phyloP scores from a whole-genome alignment of 2,113 vertebrate genomes.

The Micronycteris hirsuta region DNA sequence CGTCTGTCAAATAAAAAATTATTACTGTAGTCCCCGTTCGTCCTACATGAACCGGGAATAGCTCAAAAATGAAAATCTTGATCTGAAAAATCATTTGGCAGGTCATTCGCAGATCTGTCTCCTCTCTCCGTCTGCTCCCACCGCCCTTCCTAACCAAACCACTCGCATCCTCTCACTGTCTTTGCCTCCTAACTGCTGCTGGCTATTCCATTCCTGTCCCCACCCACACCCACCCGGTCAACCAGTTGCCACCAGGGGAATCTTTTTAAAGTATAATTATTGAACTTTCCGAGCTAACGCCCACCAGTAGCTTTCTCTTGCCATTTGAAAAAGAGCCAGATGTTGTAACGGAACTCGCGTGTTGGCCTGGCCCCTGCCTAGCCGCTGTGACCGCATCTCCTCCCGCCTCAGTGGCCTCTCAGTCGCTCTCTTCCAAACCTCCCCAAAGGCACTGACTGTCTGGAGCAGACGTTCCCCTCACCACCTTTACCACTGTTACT shows the following conservation, averaged over 20 bases:
- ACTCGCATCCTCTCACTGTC: not conserved
- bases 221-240: not conserved
- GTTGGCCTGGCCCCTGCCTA: not conserved
- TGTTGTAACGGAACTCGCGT: fast-evolving
- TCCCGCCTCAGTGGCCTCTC: not conserved
- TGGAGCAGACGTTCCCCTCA: fast-evolving
- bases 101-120: not conserved
- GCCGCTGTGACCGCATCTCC: too few relatives aligned
- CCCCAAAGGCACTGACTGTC: too few relatives aligned
- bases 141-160: not conserved
- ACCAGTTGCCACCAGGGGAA: not conserved
- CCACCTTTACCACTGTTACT: too few relatives aligned
- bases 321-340: not conserved
- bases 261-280: not conserved
- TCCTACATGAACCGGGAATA: not conserved
- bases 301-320: not conserved
- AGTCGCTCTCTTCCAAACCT: not conserved
- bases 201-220: not conserved
- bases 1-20: conserved; percentile 23
- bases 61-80: conserved; percentile 5
- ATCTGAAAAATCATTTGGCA: not conserved
- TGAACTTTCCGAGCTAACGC: not conserved
- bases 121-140: not conserved
- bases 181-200: not conserved
- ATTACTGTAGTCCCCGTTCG: not conserved